Conservation (phyloP, 35 echinoderm and acorn worm species). For the Amphiura filiformis region DNA sequence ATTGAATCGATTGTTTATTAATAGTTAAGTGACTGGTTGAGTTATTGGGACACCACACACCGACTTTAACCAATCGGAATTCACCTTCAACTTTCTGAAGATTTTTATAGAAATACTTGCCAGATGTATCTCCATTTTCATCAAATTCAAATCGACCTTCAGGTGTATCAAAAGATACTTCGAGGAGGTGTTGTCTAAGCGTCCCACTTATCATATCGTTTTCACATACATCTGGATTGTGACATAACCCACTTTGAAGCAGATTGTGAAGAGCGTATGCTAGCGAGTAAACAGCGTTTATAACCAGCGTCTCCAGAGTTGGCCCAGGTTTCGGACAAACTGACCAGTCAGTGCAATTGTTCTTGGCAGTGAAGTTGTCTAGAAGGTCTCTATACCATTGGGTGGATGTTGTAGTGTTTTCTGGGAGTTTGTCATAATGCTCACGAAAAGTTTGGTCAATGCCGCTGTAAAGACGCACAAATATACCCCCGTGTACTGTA, state of each 20-base stretch:
- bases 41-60: neutral
- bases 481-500: neutral
- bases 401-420: neutral
- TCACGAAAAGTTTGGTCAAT: neutral
- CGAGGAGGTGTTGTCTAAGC: neutral
- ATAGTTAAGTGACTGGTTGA: neutral
- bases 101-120: neutral
- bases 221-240: neutral
- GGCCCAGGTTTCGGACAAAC: neutral
- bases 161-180: slow-evolving; percentile 6
- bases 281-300: slow-evolving; percentile 32
- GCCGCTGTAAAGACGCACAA: neutral
- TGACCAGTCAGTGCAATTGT: neutral
- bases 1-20: neutral
- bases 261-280: slow-evolving; percentile 25
- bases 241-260: neutral
- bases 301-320: neutral
- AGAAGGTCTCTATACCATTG: neutral
- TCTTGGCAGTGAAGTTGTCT: neutral
- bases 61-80: neutral
- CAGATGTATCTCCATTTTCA: slow-evolving; percentile 23
- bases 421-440: neutral
- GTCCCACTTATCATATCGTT: neutral
- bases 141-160: slow-evolving; percentile 14
- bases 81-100: neutral